Conservation (phyloP, 2,113 vertebrate species). For the Copsychus sechellarum region DNA sequence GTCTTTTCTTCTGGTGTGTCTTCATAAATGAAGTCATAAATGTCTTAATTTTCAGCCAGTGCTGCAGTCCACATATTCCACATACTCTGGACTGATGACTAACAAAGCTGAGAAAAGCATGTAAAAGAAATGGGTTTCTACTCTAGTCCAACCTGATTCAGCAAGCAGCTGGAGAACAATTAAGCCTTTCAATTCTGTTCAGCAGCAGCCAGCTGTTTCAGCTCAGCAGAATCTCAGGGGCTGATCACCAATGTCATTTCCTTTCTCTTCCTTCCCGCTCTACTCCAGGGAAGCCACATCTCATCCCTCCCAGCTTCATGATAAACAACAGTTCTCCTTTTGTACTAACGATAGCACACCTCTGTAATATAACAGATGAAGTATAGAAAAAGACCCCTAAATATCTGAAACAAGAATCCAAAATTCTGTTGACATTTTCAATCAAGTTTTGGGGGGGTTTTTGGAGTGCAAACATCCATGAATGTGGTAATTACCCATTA, state of each 20-base stretch:
- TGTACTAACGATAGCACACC: accelerated
- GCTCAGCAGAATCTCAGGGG: neutral
- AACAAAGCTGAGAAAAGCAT: neutral
- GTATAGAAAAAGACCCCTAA: neutral
- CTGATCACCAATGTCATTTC: neutral
- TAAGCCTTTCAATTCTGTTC: accelerated
- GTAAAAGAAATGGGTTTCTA: neutral
- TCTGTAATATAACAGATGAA: neutral
- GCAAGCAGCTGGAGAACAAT: neutral
- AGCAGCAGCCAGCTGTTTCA: neutral
- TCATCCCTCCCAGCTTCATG: neutral
- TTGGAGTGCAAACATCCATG: neutral
- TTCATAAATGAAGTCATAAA: neutral
- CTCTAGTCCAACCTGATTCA: neutral
- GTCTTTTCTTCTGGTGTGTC: neutral
- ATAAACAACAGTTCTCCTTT: neutral
- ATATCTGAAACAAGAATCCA: neutral
- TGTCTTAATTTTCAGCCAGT: accelerated
- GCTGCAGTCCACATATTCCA: neutral
- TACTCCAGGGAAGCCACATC: neutral
- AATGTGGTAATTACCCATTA: neutral
- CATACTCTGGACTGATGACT: neutral
- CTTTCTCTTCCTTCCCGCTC: neutral
- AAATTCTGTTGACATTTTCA: neutral
- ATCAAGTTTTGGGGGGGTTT: neutral